Conservation (phyloP, 2,113 vertebrate genomes). For the Triplophysa siluroides region DNA sequence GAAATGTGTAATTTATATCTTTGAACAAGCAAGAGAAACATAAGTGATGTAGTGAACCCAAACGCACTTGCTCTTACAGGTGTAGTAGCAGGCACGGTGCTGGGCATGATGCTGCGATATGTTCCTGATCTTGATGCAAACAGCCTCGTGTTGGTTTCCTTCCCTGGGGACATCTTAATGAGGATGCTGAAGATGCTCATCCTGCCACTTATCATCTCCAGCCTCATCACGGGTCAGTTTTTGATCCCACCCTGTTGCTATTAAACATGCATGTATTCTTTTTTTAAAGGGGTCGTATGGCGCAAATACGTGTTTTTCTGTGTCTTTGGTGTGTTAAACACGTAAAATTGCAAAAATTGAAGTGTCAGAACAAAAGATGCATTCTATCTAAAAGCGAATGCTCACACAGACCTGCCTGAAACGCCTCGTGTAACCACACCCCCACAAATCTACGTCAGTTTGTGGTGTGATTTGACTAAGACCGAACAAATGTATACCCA, state of each 20-base stretch:
- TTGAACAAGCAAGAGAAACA: background rate
- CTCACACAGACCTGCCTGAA: no score
- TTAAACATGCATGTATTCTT: background rate
- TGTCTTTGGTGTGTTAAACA: no score
- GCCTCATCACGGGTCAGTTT: slow-evolving; percentile 79
- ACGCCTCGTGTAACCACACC: no score
- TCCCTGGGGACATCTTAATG: slow-evolving; percentile 84
- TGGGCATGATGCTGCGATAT: slow-evolving; percentile 77
- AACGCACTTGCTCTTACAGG: slow-evolving; percentile 61
- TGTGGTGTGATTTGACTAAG: no score
- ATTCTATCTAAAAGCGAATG: no score
- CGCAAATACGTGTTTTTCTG: no score
- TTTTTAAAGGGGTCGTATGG: no score
- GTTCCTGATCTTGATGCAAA: slow-evolving; percentile 65
- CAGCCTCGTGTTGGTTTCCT: slow-evolving; percentile 75
- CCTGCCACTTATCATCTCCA: slow-evolving; percentile 83
- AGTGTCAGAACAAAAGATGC: no score
- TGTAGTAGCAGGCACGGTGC: slow-evolving; percentile 74
- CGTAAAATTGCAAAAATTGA: no score
- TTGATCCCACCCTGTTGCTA: background rate
- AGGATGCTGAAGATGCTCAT: slow-evolving; percentile 87
- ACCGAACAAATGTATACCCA: no score
- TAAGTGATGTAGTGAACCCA: background rate
- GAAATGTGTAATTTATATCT: background rate
- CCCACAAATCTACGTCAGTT: no score